Conservation (phyloP, 2,797 vertebrate species). For the Petrocephalus sullivani region DNA sequence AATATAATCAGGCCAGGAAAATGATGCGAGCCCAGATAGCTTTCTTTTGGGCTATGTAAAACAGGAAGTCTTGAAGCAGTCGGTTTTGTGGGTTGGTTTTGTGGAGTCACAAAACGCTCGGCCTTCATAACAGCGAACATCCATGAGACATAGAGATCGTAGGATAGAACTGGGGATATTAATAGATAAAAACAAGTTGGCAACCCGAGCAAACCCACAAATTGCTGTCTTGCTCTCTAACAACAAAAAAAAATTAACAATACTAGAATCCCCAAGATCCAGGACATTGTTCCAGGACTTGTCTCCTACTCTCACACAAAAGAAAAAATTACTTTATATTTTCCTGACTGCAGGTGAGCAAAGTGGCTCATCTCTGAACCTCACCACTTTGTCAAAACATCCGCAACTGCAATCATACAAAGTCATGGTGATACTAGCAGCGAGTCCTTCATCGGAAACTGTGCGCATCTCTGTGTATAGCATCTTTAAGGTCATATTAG, state of each 20-base stretch:
- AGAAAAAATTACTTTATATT: background rate
- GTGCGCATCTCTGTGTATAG: background rate
- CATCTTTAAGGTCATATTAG: background rate
- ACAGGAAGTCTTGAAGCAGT: constrained; percentile 18
- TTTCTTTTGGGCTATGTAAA: background rate
- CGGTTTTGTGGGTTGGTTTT: constrained; percentile 24
- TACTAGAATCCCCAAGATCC: background rate
- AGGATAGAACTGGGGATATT: background rate
- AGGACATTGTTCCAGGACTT: background rate
- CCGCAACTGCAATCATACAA: background rate
- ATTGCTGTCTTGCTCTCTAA: background rate
- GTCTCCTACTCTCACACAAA: background rate
- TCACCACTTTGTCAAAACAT: background rate
- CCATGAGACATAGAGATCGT: background rate
- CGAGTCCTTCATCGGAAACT: background rate
- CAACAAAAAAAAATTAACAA: background rate
- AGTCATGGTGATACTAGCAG: background rate
- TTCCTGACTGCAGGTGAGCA: background rate
- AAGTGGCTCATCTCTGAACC: background rate
- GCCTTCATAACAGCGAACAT: background rate
- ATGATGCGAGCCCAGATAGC: background rate
- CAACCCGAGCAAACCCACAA: background rate
- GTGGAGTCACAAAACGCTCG: background rate
- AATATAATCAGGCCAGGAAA: constrained; percentile 20
- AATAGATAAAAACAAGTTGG: background rate